Evolutionary conservation across 2,888 invertebrate genomes (phyloP), one percentile per base, ranked within the genome.

Genomic region (Aproaerema taeniolella): DNA sequence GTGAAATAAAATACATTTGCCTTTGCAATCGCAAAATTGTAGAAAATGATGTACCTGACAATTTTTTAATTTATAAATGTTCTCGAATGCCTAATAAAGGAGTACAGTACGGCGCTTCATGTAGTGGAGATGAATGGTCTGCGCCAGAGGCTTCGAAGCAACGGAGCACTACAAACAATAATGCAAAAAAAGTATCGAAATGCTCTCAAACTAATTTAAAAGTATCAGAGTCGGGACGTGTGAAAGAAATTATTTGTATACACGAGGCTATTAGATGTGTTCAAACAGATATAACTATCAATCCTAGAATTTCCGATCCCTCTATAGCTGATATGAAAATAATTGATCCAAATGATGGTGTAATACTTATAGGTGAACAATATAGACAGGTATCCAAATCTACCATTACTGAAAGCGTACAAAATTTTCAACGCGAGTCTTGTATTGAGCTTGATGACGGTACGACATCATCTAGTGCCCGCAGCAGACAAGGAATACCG

Each of bases 201-300:
- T 74, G 75, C 1, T 83, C 82, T 20, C 81, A 82, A 61, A 80
- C 80, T 3, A 67, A 73, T 45, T 54, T 78, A 45, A 30, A 37
- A 5, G 12, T 17, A n/a, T n/a, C n/a, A n/a, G n/a, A n/a, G n/a
- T n/a, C n/a, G n/a, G n/a, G n/a, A n/a, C n/a, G 8, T 16, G 16
- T 13, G n/a, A 39, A n/a, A 20, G 51, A 32, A 36, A 42, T 40
- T 24, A 17, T 45, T 4, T 47, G 52, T 2, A 42, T 71, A 9
- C 46, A 57, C 41, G 79, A 79, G 56, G 67, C 68, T 15, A 75
- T 77, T 13, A 69, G 77, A 52, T 74, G 66, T 25, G 59, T 76
- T 13, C 86, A 86, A 58, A 86, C 86, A 14, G 81, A 83, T 56
- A 80, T 86, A 15, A 82, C 78, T 49, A 78, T 86, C 25, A 57